Evolutionary conservation across 2,113 vertebrate species (phyloP).

Genomic region (Camelus bactrianus): DNA sequence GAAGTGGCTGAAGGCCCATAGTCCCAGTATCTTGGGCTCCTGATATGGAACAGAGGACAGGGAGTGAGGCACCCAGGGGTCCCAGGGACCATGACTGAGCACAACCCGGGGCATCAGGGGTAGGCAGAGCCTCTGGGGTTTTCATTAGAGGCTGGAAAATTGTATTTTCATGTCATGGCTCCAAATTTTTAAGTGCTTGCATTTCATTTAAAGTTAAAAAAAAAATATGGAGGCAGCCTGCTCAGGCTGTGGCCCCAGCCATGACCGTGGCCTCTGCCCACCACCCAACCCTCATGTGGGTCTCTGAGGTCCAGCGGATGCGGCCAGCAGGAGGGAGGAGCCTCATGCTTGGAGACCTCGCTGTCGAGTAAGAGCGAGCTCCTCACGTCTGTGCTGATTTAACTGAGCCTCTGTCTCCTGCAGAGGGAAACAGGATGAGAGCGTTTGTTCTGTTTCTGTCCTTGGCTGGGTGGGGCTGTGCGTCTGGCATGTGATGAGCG

Average conservation of each 20-base stretch:
- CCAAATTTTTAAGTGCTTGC: background rate
- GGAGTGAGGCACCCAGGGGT: background rate
- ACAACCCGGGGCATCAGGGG: fast-evolving
- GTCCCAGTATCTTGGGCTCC: background rate
- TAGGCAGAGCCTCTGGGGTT: background rate
- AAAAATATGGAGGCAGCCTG: background rate
- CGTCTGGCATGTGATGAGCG: too few species aligned
- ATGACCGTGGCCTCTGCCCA: fast-evolving
- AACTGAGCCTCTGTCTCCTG: fast-evolving
- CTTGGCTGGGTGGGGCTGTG: fast-evolving
- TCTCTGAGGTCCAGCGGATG: fast-evolving
- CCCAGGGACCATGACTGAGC: background rate
- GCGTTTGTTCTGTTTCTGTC: fast-evolving
- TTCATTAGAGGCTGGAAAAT: background rate
- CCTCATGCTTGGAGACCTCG: fast-evolving
- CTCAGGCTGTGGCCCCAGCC: background rate
- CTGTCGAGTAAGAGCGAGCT: fast-evolving
- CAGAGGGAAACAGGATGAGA: fast-evolving
- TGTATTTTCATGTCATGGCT: fast-evolving
- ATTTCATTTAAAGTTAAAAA: background rate
- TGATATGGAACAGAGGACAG: fast-evolving
- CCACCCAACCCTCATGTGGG: background rate
- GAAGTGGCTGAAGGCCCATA: fast-evolving
- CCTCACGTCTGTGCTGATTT: fast-evolving
- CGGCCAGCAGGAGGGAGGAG: background rate